Percentiles rank a stretch among this genome's conserved stretches.
Conservation (phyloP, 2,888 invertebrate genomes). For the Agrotis segetum region DNA sequence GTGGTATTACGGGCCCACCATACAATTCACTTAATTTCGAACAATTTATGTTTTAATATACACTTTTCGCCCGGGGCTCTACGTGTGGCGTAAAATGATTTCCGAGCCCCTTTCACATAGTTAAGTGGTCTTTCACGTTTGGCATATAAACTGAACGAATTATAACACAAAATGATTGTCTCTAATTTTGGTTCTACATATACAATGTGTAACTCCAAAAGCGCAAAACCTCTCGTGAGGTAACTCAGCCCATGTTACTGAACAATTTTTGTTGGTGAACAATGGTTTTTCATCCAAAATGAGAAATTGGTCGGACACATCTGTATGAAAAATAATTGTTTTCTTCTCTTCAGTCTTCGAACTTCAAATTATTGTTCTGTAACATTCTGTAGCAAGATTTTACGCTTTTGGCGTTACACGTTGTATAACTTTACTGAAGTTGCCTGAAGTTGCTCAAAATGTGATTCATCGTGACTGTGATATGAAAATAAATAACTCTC, state of each 20-base stretch:
- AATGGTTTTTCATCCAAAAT: too few species aligned
- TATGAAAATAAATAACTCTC: not conserved
- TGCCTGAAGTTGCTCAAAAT: not conserved
- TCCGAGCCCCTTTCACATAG: slow-evolving; percentile 35
- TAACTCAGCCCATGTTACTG: too few species aligned
- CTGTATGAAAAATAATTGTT: too few species aligned
- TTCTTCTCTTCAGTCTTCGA: too few species aligned
- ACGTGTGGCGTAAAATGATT: slow-evolving; percentile 41
- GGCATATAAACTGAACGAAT: slow-evolving; percentile 36
- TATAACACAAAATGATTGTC: slow-evolving; percentile 25
- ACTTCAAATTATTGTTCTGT: too few species aligned
- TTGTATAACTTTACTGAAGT: too few species aligned
- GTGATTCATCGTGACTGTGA: not conserved
- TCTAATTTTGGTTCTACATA: slow-evolving; percentile 13
- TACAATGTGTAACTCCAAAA: too few species aligned
- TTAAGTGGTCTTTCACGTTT: slow-evolving; percentile 43
- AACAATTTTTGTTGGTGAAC: too few species aligned
- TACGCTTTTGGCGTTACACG: too few species aligned
- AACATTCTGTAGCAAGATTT: too few species aligned
- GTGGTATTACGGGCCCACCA: slow-evolving; percentile 9
- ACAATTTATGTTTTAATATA: slow-evolving; percentile 53
- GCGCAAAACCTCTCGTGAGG: too few species aligned
- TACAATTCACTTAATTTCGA: slow-evolving; percentile 50
- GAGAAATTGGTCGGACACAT: too few species aligned
- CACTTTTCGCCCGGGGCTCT: slow-evolving; percentile 40